Conservation (phyloP, 2,797 vertebrate genomes). For the Chelon labrosus region DNA sequence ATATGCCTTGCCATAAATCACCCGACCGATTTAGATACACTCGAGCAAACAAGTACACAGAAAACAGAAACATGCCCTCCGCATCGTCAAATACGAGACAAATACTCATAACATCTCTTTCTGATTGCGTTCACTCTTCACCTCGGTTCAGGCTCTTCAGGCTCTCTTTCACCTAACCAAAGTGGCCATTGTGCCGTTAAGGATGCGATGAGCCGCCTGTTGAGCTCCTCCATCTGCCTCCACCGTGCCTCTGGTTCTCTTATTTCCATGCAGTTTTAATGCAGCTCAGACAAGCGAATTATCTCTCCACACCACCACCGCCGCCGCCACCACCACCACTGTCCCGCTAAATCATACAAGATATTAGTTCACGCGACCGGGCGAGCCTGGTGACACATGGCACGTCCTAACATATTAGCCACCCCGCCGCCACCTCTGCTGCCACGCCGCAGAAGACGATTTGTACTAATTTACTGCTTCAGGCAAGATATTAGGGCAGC, state of each 20-base stretch:
- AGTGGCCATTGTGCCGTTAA: slow-evolving; percentile 31
- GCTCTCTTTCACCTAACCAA: slow-evolving; percentile 20
- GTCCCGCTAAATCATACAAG: slow-evolving; percentile 46
- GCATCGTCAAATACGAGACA: too few species aligned
- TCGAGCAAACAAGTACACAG: slow-evolving; percentile 7
- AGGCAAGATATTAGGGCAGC: slow-evolving; percentile 73
- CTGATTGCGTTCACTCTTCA: slow-evolving; percentile 15
- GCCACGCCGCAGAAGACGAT: slow-evolving; percentile 57
- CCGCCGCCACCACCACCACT: slow-evolving; percentile 3
- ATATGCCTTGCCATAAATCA: slow-evolving; percentile 38
- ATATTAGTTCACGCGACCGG: slow-evolving; percentile 64
- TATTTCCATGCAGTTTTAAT: slow-evolving; percentile 59
- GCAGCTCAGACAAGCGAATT: slow-evolving; percentile 50
- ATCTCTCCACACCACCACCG: slow-evolving; percentile 27
- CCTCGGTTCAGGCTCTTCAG: not conserved
- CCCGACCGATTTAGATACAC: slow-evolving; percentile 21
- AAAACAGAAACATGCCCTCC: slow-evolving; percentile 20
- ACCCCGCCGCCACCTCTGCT: slow-evolving; percentile 15
- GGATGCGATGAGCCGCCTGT: slow-evolving; percentile 14
- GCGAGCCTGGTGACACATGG: slow-evolving; percentile 57
- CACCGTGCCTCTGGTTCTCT: slow-evolving; percentile 30
- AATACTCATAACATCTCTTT: slow-evolving; percentile 11
- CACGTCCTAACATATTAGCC: slow-evolving; percentile 58
- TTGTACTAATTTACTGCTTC: slow-evolving; percentile 75
- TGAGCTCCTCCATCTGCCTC: slow-evolving; percentile 7